Evolutionary conservation across 1,140 invertebrate genomes (phyloP).

Genomic region (Bilobella aurantiaca): DNA sequence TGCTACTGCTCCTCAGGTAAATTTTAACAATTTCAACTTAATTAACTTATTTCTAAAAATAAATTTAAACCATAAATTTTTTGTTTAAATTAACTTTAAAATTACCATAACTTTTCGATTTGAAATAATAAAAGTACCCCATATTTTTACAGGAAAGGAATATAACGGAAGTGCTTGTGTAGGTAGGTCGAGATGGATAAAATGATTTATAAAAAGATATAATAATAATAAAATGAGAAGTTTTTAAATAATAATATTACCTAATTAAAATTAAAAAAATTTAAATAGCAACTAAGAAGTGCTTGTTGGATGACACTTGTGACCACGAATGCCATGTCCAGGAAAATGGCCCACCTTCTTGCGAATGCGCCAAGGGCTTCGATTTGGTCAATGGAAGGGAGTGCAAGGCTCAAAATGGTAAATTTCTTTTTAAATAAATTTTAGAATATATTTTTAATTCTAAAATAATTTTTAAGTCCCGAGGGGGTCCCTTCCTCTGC

Average conservation of each 20-base stretch:
- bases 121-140: too few species aligned
- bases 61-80: too few species aligned
- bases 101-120: too few species aligned
- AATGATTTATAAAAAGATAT: background rate
- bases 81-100: background rate
- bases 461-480: constrained; percentile 41
- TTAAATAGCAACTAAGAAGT: constrained; percentile 59
- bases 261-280: background rate
- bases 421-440: constrained; percentile 31
- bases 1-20: constrained; percentile 55
- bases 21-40: background rate
- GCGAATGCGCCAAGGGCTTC: constrained; percentile 67
- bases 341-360: constrained; percentile 56
- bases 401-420: constrained; percentile 60
- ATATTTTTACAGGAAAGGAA: constrained; percentile 50
- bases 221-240: too few species aligned
- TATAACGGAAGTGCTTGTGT: constrained; percentile 52
- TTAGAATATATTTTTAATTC: constrained; percentile 4
- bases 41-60: background rate
- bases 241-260: too few species aligned
- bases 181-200: constrained; percentile 44
- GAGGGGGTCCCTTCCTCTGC: constrained; percentile 42
- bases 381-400: constrained; percentile 43
- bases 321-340: constrained; percentile 64
- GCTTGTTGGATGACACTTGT: constrained; percentile 58